These are phyloP conservation scores for Helicoverpa armigera DNA, from an alignment of 1,140 invertebrate species.

Conservation along the genomic window DNA sequence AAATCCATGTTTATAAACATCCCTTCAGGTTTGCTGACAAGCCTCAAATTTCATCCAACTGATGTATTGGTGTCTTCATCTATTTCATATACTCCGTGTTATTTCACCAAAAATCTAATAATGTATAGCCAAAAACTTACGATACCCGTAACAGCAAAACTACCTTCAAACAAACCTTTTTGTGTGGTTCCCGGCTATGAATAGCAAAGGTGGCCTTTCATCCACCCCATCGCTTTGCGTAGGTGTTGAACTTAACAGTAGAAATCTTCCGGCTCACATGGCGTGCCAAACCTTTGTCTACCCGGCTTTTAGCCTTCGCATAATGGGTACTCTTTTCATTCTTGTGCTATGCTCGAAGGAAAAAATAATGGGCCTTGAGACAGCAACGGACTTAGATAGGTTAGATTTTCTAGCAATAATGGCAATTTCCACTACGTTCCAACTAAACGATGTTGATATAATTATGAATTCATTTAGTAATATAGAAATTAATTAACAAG, in stretches of 20 bases:
- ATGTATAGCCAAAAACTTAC: neutral
- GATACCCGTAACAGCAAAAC: neutral
- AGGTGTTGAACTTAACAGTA: conserved; percentile 38
- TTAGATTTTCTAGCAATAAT: too few relatives aligned
- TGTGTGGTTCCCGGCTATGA: conserved; percentile 32
- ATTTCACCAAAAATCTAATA: neutral
- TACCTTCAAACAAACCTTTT: conserved; percentile 29
- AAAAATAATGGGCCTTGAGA: neutral
- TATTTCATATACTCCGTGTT: neutral
- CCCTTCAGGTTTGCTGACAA: neutral
- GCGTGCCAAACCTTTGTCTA: conserved; percentile 9
- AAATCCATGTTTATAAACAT: neutral
- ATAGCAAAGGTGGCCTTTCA: conserved; percentile 29
- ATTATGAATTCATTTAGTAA: neutral
- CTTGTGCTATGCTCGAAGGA: neutral
- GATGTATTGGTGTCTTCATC: neutral
- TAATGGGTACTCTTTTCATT: conserved; percentile 6
- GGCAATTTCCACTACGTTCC: too few relatives aligned
- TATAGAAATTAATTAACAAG: conserved; percentile 19
- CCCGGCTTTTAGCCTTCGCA: conserved; percentile 6
- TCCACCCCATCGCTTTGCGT: conserved; percentile 23
- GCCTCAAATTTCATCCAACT: neutral
- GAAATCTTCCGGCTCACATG: conserved; percentile 32
- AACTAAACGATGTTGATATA: too few relatives aligned
- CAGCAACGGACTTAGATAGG: neutral